Base-by-base conservation (phyloP, 2,797 vertebrate genomes). In the Linurgus olivaceus region DNA sequence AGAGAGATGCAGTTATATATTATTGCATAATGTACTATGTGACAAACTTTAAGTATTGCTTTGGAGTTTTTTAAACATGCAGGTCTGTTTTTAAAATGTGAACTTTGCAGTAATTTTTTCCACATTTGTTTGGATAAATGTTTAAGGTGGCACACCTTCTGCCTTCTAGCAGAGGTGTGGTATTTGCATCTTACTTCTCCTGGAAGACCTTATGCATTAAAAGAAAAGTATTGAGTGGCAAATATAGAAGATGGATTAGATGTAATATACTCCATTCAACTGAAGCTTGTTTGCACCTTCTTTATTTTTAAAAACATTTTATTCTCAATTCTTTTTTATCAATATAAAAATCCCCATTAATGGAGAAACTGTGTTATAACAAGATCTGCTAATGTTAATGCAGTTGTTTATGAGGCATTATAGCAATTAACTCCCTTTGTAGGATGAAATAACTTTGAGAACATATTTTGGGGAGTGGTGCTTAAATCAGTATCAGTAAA, bases 221-320 rank as follows among this genome's bases (percentile, higher is more conserved):
- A 80, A 77, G 31, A 57, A 67, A 89, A 81, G 35, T 40, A 35
- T n/a, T 52, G 59, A 71, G 24, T 21, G 14, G 8, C 4, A 89
- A 84, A 57, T 50, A 25, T 1, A 68, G 23, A 74, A 29, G 10
- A 75, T 17, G 16, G 19, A 28, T 25, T 63, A 37, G 3, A 59
- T 6, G 1, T 7, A 74, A 29, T 18, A 20, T 7, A 55, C 1
- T 1, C 12, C 2, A 73, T 16, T 8, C 21, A 28, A 18, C 2
- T 10, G 31, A 75, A 19, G 6, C 7, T 45, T 87, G 10, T 65
- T 66, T 68, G 10, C 9, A 45, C 11, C 7, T 45, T 57, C 79
- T 50, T 37, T 55, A 38, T 10, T 77, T 88, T 54, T 4, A 29
- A 75, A 63, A 82, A 6, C 1, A 11, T 10, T 37, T 82, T 55